Percentiles rank a stretch among this genome's conserved stretches.
phyloP scores from a whole-genome alignment of 1,140 invertebrate genomes.

The Ptiloglossa arizonensis region DNA sequence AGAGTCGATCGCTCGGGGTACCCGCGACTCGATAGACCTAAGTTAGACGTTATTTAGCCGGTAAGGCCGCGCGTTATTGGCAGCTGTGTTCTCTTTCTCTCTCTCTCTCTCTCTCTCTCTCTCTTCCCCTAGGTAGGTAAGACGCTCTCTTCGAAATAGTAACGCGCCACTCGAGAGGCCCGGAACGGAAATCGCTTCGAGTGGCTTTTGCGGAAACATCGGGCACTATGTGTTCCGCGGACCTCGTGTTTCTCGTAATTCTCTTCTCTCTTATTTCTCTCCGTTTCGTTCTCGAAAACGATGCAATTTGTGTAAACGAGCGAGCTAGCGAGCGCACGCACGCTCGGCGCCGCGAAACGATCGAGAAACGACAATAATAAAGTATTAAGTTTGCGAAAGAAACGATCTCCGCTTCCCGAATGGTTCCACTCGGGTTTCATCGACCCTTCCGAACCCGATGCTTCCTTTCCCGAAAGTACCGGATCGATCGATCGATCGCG shows the following conservation, averaged over 20 bases:
- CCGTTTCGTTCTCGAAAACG: no score
- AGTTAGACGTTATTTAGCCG: slow-evolving; percentile 21
- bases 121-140: slow-evolving; percentile 56
- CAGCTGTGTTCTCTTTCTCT: slow-evolving; percentile 59
- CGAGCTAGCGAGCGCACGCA: neutral
- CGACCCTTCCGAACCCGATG: no score
- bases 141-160: slow-evolving; percentile 56
- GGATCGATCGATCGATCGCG: no score
- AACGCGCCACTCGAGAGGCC: slow-evolving; percentile 56
- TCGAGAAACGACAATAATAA: slow-evolving; percentile 18
- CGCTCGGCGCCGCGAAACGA: neutral
- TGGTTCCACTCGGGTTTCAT: neutral
- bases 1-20: slow-evolving; percentile 2
- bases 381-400: slow-evolving; percentile 9
- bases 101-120: slow-evolving; percentile 30
- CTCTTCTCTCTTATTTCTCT: slow-evolving; percentile 1
- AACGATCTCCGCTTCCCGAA: neutral
- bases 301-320: no score
- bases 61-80: slow-evolving; percentile 46
- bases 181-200: slow-evolving; percentile 70
- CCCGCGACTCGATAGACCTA: slow-evolving; percentile 26
- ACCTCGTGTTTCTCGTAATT: slow-evolving; percentile 28
- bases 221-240: slow-evolving; percentile 48
- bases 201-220: slow-evolving; percentile 70
- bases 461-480: no score